Percentiles rank a stretch among this genome's conserved stretches.
Evolutionary conservation across 2,888 invertebrate species (phyloP).

Genomic region (Eueremaeus valkanovi): DNA sequence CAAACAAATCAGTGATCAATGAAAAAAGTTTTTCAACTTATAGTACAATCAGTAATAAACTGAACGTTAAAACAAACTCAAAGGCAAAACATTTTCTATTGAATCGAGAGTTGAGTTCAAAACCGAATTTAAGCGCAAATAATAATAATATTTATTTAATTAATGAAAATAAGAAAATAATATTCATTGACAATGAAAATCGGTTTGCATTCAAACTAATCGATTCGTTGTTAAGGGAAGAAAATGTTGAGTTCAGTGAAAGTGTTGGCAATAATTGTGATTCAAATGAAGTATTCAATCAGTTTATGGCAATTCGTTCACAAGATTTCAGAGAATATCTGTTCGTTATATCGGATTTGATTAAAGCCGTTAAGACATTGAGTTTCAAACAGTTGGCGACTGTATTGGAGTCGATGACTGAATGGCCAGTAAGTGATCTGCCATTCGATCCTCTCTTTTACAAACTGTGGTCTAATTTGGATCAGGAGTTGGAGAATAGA

Average conservation of each 20-base stretch:
- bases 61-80: no score
- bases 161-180: neutral
- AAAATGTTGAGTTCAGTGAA: neutral
- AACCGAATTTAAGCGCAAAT: neutral
- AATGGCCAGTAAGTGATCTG: neutral
- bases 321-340: neutral
- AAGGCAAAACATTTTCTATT: neutral
- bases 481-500: neutral
- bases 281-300: neutral
- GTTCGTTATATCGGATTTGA: neutral
- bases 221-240: neutral
- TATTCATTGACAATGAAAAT: conserved; percentile 2
- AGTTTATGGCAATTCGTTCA: neutral
- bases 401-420: neutral
- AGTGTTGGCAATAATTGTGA: neutral
- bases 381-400: neutral
- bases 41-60: no score
- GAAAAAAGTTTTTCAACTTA: no score
- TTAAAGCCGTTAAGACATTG: neutral
- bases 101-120: neutral
- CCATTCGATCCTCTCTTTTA: neutral
- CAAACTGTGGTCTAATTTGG: conserved; percentile 1
- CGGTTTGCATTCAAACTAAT: conserved; percentile 5
- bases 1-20: no score
- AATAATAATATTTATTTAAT: neutral